Base-by-base conservation (phyloP, 2,113 vertebrate species). In the Bos indicus region DNA sequence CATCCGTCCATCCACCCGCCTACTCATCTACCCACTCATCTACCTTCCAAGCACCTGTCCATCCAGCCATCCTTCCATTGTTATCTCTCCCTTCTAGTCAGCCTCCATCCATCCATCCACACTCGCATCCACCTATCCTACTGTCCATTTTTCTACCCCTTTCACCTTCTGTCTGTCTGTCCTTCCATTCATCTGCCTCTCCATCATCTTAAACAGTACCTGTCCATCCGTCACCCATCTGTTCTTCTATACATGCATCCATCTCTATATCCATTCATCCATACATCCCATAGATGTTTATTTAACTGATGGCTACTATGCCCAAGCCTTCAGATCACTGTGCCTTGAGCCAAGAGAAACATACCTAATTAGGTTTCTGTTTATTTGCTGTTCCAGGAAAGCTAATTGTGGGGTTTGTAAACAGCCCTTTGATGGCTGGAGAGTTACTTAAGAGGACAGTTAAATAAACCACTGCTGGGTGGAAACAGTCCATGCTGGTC, bases 371-470 rank as follows among this genome's bases (percentile, higher is more conserved):
- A 91, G 86, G 86, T 90, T 96, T 93, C 93, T 97, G 83, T 81
- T 97, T 97, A 93, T 97, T 95, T 98, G 97, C 95, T 97, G 91
- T 95, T 96, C 97, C 96, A 95, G 94, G 97, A 92, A 97, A 67
- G 85, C 95, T 97, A 97, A 98, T 98, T 97, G 97, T 96, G 97
- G 94, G 97, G 77, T 95, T 98, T 96, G 97, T 97, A 96, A 97
- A 97, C 96, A 98, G 96, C 40, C 78, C 94, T 98, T 97, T 97
- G 97, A 98, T 95, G 97, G 94, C 74, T 40, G 52, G 80, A 67
- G 86, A 96, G 64, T 93, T 96, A 90, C 95, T 97, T 96, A 85
- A 95, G 95, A 98, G 88, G 92, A 98, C 97, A 97, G 98, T 98
- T 97, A 98, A 95, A 77, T 87, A 96, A 97, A 97, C 88, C 83